Evolutionary conservation across 2,888 invertebrate species (phyloP), one percentile per base, ranked within the genome.

Genomic region (Pyrgus malvae): DNA sequence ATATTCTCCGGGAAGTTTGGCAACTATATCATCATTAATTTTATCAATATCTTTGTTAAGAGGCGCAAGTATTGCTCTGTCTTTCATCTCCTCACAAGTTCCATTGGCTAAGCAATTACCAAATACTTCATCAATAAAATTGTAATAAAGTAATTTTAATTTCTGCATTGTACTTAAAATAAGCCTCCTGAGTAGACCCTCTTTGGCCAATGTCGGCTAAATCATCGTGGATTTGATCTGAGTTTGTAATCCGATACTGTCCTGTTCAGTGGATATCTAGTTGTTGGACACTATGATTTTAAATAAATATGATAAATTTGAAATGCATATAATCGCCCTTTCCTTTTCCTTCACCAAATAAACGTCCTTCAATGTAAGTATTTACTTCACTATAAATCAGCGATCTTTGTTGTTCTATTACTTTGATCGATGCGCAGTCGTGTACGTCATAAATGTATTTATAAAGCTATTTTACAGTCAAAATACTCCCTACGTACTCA

Each of bases 301-400:
- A n/a, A n/a, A n/a, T n/a, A n/a, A n/a, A n/a, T n/a, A n/a, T n/a
- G n/a, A n/a, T n/a, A n/a, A n/a, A n/a, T 60, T 42, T 69, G 63
- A 44, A 59, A 70, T 42, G 64, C 68, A 59, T 62, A 57, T 14
- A 74, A 44, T 29, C 72, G 55, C 68, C n/a, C n/a, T n/a, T n/a
- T n/a, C n/a, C n/a, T n/a, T n/a, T n/a, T n/a, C n/a, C n/a, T n/a
- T n/a, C n/a, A n/a, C n/a, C n/a, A n/a, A n/a, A n/a, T n/a, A n/a
- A 59, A 49, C 58, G 58, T 37, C 56, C 53, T 56, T 56, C 53
- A 49, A 59, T 55, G 56, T 56, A 53, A 48, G 48, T 53, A 53
- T 56, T 49, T 45, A 35, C 54, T 53, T 59, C 56, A 53, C 56
- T 35, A 55, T 58, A 53, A 48, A 53, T 48, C 41, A 56, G 44